These are phyloP conservation scores for Armadillidium nasatum DNA, from an alignment of 1,140 invertebrate species.

Conservation along the genomic window DNA sequence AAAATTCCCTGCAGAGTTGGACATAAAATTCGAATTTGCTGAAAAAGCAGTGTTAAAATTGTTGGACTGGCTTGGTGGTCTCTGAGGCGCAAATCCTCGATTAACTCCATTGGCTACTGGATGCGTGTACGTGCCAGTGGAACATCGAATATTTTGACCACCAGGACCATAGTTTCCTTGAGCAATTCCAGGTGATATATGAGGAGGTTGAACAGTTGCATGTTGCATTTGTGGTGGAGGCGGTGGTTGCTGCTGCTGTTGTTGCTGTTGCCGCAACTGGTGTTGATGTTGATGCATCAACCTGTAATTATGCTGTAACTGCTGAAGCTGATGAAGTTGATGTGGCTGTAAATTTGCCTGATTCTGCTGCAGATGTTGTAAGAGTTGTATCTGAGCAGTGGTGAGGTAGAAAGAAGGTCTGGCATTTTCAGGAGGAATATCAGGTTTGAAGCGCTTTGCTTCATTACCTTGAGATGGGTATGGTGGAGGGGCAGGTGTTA, in stretches of 20 bases:
- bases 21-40: slow-evolving; percentile 27
- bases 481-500: slow-evolving; percentile 54
- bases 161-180: slow-evolving; percentile 27
- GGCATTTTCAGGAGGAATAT: slow-evolving; percentile 45
- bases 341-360: slow-evolving; percentile 62
- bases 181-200: slow-evolving; percentile 29
- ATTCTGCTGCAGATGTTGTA: slow-evolving; percentile 74
- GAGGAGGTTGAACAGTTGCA: slow-evolving; percentile 27
- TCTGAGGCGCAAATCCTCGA: slow-evolving; percentile 21
- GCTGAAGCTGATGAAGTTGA: slow-evolving; percentile 65
- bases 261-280: slow-evolving; percentile 59
- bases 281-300: slow-evolving; percentile 70
- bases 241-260: slow-evolving; percentile 52
- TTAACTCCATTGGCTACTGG: slow-evolving; percentile 39
- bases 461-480: slow-evolving; percentile 48
- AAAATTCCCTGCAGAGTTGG: slow-evolving; percentile 23
- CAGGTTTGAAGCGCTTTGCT: slow-evolving; percentile 44
- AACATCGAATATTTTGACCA: slow-evolving; percentile 23
- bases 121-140: slow-evolving; percentile 26
- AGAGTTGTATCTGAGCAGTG: slow-evolving; percentile 75
- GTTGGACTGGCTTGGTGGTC: slow-evolving; percentile 35
- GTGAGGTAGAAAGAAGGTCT: slow-evolving; percentile 60
- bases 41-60: slow-evolving; percentile 30
- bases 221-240: slow-evolving; percentile 4
- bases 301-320: slow-evolving; percentile 71